These are phyloP conservation scores for Tetragnatha montana DNA, from an alignment of 2,888 invertebrate species.

Conservation along the genomic window DNA sequence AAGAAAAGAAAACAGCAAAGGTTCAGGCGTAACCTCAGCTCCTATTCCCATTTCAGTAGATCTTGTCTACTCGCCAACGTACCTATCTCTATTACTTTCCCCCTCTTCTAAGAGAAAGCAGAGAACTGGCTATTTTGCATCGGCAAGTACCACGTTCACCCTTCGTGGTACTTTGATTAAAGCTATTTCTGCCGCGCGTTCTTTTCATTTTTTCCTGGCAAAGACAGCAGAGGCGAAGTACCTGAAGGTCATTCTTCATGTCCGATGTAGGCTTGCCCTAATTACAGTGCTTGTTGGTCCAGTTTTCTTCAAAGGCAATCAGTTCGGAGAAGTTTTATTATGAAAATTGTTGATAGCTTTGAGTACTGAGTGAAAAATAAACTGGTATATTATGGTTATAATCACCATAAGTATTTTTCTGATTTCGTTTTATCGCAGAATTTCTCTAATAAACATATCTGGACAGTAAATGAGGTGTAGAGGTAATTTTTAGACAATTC, in stretches of 20 bases:
- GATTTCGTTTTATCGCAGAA: too few species aligned
- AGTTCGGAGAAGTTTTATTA: neutral
- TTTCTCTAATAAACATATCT: too few species aligned
- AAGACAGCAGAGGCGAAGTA: conserved; percentile 17
- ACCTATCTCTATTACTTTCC: neutral
- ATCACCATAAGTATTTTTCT: too few species aligned
- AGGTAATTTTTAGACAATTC: too few species aligned
- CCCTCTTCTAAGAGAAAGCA: neutral
- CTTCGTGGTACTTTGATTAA: neutral
- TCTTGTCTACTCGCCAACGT: neutral
- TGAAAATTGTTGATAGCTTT: neutral
- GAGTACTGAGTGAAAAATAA: conserved; percentile 1
- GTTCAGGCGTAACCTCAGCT: neutral
- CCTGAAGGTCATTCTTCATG: conserved; percentile 56
- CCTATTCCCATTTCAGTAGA: neutral
- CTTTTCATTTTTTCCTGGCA: neutral
- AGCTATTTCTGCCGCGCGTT: neutral
- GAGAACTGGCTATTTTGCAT: neutral
- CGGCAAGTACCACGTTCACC: conserved; percentile 2
- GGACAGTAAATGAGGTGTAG: too few species aligned
- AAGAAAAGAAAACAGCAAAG: neutral
- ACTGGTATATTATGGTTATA: too few species aligned
- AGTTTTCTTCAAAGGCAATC: conserved; percentile 20
- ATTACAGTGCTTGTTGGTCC: conserved; percentile 46
- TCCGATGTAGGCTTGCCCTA: conserved; percentile 54